These are phyloP conservation scores for Centropus unirufus DNA, from an alignment of 2,113 vertebrate species.

Conservation along the genomic window DNA sequence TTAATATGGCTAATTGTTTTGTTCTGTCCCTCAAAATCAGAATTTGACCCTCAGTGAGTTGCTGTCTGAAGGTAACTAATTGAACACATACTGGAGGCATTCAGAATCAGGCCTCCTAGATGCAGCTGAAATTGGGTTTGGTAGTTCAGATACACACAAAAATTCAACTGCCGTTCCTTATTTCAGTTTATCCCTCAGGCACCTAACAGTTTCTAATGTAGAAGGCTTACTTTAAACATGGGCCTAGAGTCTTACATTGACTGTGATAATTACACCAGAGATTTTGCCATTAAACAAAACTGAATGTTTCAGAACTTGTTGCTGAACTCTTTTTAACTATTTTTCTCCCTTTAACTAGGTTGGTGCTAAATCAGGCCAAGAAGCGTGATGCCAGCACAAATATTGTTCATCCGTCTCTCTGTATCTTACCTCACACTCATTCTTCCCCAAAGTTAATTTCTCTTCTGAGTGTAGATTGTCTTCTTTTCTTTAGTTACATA, in stretches of 20 bases:
- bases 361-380: neutral
- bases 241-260: neutral
- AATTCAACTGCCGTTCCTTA: neutral
- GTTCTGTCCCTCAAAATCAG: neutral
- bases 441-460: neutral
- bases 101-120: neutral
- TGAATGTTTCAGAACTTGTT: neutral
- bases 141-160: neutral
- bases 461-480: neutral
- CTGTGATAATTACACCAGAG: neutral
- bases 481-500: neutral
- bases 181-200: neutral
- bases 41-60: neutral
- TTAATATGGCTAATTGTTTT: neutral
- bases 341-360: neutral
- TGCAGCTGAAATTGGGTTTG: neutral
- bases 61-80: neutral
- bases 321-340: neutral
- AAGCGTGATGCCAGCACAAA: neutral
- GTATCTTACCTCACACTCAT: neutral
- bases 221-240: neutral
- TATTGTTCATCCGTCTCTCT: neutral
- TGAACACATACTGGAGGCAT: neutral
- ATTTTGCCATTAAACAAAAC: neutral
- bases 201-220: neutral